Evolutionary conservation across 2,113 vertebrate species (phyloP).

Genomic region (Polypterus senegalus): DNA sequence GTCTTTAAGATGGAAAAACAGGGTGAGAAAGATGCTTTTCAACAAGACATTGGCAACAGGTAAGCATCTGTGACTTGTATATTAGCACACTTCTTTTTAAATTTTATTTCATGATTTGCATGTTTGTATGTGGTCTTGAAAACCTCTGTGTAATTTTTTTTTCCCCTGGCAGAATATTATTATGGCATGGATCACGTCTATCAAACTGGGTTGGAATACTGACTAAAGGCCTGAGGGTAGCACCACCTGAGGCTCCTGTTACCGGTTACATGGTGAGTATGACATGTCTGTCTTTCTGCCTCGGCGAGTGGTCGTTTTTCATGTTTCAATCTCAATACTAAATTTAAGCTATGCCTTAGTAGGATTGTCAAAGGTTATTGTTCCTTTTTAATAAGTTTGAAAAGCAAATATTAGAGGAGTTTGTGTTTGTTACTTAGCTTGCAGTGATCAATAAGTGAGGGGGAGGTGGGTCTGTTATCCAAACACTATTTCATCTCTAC

Average conservation of each 20-base stretch:
- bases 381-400: too few species aligned
- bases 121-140: too few species aligned
- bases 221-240: conserved; percentile 67
- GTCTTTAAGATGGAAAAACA: conserved; percentile 60
- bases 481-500: too few species aligned
- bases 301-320: neutral
- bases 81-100: too few species aligned
- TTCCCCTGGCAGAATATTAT: conserved; percentile 49
- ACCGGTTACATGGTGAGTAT: conserved; percentile 79
- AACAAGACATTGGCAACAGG: conserved; percentile 59
- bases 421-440: too few species aligned
- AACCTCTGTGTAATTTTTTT: neutral
- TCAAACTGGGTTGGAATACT: conserved; percentile 81
- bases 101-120: too few species aligned
- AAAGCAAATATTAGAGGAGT: too few species aligned
- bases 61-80: conserved; percentile 17
- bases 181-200: conserved; percentile 82
- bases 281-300: too few species aligned
- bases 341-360: neutral
- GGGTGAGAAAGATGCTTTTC: conserved; percentile 48
- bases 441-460: too few species aligned
- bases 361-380: neutral
- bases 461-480: too few species aligned
- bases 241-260: conserved; percentile 73
- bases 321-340: neutral